Evolutionary conservation across 1,140 invertebrate species (phyloP).

Genomic region (Manduca sexta): DNA sequence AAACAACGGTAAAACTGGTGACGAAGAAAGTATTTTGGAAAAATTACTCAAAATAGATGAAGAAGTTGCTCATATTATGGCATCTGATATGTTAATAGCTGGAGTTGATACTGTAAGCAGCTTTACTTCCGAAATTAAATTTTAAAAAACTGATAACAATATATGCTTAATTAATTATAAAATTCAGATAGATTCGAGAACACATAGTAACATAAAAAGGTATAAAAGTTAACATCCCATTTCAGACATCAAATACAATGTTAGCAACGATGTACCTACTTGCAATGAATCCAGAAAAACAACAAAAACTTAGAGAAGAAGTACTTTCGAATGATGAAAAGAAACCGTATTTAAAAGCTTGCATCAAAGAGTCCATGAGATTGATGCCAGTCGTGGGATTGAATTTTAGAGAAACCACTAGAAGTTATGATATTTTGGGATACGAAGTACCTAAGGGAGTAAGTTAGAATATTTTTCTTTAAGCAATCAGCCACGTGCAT

Average conservation of each 20-base stretch:
- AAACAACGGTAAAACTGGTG: constrained; percentile 14
- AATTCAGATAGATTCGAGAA: background rate
- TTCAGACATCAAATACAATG: constrained; percentile 48
- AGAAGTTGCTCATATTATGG: constrained; percentile 76
- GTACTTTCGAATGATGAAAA: constrained; percentile 53
- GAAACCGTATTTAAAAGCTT: constrained; percentile 77
- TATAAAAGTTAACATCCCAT: too few species aligned
- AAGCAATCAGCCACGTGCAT: background rate
- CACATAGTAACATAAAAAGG: background rate
- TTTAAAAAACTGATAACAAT: too few species aligned
- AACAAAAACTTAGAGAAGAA: constrained; percentile 80
- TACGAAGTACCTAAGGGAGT: constrained; percentile 77
- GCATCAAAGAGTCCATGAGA: constrained; percentile 78
- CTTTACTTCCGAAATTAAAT: too few species aligned
- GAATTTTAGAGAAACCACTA: constrained; percentile 67
- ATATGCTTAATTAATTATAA: background rate
- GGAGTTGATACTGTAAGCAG: constrained; percentile 82
- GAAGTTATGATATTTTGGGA: constrained; percentile 73
- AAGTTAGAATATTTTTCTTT: too few species aligned
- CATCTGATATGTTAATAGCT: constrained; percentile 82
- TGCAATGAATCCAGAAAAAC: constrained; percentile 76
- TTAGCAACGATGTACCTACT: constrained; percentile 75
- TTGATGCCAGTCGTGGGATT: constrained; percentile 72
- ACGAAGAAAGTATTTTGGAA: constrained; percentile 69
- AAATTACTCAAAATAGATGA: constrained; percentile 72